A percentile compares a stretch with the other conserved stretches of the same genome.
phyloP scores from a whole-genome alignment of 2,888 invertebrate species.

The Drosophila dives region DNA sequence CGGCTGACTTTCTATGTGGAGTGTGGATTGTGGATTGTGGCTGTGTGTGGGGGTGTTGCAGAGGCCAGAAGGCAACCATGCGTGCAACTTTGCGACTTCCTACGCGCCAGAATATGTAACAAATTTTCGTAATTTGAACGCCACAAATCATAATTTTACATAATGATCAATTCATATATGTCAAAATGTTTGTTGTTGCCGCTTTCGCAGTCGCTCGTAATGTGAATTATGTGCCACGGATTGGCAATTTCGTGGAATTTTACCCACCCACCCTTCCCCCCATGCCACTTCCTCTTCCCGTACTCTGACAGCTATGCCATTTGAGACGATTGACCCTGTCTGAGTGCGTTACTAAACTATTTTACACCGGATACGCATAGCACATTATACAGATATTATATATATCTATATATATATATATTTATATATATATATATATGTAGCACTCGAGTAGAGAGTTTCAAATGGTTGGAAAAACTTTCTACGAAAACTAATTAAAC shows the following conservation, averaged over 20 bases:
- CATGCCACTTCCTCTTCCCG: neutral
- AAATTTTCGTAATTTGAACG: conserved; percentile 78
- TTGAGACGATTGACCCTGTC: conserved; percentile 37
- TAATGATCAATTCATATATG: conserved; percentile 81
- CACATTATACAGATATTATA: conserved; percentile 32
- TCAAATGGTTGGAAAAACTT: conserved; percentile 41
- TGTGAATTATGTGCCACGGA: conserved; percentile 60
- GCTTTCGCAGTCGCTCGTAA: conserved; percentile 30
- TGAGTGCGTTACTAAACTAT: conserved; percentile 33
- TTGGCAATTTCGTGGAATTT: conserved; percentile 54
- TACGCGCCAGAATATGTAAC: conserved; percentile 62
- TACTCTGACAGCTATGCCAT: conserved; percentile 32
- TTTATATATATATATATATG: neutral
- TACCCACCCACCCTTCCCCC: neutral
- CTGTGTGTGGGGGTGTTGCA: neutral
- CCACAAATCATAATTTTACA: conserved; percentile 81
- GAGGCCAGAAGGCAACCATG: conserved; percentile 28
- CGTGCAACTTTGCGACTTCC: conserved; percentile 49
- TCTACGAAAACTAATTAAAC: conserved; percentile 71
- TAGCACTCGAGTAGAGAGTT: neutral
- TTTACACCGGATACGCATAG: conserved; percentile 41
- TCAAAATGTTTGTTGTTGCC: conserved; percentile 57
- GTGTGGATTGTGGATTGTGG: neutral
- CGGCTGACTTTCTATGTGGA: neutral
- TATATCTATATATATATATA: conserved; percentile 6